A percentile compares a stretch with the other conserved stretches of the same genome.
Conservation (phyloP, 2,797 vertebrate species). For the Merluccius polli region DNA sequence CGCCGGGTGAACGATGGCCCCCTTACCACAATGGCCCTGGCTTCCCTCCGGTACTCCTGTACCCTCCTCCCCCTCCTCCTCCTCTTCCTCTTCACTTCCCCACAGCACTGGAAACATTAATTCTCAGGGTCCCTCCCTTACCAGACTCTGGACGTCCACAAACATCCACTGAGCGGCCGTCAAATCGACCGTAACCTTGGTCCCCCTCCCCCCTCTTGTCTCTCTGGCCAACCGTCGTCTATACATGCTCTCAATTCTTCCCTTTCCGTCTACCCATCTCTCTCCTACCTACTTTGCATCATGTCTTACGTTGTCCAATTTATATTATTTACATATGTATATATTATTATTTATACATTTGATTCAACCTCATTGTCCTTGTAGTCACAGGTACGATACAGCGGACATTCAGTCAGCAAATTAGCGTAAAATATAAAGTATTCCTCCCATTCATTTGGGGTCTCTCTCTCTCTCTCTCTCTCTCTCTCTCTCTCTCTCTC, state of each 20-base stretch:
- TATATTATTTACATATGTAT: not conserved
- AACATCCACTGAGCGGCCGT: conserved; percentile 51
- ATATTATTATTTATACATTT: not conserved
- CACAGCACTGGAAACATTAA: conserved; percentile 54
- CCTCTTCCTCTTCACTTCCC: not conserved
- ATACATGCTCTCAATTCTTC: conserved; percentile 22
- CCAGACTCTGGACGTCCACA: conserved; percentile 45
- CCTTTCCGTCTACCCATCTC: not conserved
- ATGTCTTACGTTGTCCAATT: not conserved
- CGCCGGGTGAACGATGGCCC: conserved; percentile 65
- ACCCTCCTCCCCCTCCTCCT: conserved; percentile 30
- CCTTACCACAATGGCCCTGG: conserved; percentile 51
- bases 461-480: not conserved
- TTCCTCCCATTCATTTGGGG: not conserved
- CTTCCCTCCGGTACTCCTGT: conserved; percentile 29
- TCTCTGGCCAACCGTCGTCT: conserved; percentile 19
- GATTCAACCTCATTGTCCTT: not conserved
- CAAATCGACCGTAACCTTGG: conserved; percentile 55
- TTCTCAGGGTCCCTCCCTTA: conserved; percentile 45
- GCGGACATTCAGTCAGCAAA: not conserved
- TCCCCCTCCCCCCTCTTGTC: conserved; percentile 28
- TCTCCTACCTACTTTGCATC: not conserved
- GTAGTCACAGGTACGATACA: not conserved
- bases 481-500: conserved; percentile 9
- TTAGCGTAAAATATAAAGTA: not conserved